Evolutionary conservation across 2,113 vertebrate species (phyloP), one percentile per base, ranked within the genome.

Genomic region (Tragulus kanchil): DNA sequence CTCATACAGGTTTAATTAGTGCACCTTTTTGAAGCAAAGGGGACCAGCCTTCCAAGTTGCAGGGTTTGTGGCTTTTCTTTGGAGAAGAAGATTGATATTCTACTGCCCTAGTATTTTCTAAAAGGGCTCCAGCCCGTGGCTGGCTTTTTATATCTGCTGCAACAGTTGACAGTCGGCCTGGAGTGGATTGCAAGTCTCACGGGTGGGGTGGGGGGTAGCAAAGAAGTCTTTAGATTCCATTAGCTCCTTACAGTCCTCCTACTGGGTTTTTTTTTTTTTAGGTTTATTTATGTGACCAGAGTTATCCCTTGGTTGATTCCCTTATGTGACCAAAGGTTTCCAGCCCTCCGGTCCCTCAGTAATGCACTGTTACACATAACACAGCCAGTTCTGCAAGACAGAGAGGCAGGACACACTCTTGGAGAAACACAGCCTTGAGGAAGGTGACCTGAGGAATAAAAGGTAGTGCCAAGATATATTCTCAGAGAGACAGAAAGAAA

Each of bases 261-360:
- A 85, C 98, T 93, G 97, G 0, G 14, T 59, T 73, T 93, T n/a
- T n/a, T n/a, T 73, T 78, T 96, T 95, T 95, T 50, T 96, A 98
- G 96, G 61, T 71, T 97, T 98, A 78, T 98, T 98, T 98, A 98
- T 98, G 67, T 83, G 67, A 26, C 78, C 48, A 65, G 19, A 67
- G n/a, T 86, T 93, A 8, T 25, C 48, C 69, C 21, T 36, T 91
- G 85, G n/a, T 54, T 65, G 36, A 31, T 61, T 88, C 81, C 59
- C 17, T 77, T 12, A 0, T 28, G 23, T 78, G 54, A 50, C 82
- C 69, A 58, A 58, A 69, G n/a, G 52, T 75, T 93, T 45, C 48
- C 48, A 13, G 52, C 14, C 65, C 82, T 90, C 45, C 17, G 16
- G 36, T 12, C 59, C 3, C 90, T 56, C 3, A 8, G 59, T 71